These are phyloP conservation scores for Teinopalpus imperialis DNA, from an alignment of 2,888 invertebrate genomes.

Conservation along the genomic window DNA sequence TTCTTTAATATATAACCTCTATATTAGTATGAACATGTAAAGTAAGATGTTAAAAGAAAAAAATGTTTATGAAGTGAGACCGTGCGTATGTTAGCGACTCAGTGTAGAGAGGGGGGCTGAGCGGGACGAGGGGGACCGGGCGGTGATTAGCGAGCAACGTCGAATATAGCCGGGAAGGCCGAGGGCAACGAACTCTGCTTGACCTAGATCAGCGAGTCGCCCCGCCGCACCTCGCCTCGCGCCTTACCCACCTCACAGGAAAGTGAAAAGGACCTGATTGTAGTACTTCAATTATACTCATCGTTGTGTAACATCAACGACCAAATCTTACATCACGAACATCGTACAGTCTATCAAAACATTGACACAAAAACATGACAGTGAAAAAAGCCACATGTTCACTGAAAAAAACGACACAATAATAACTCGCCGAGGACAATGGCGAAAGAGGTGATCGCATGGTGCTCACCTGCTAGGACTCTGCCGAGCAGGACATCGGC, in stretches of 20 bases:
- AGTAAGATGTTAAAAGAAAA: slow-evolving; percentile 26
- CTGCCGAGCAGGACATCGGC: slow-evolving; percentile 71
- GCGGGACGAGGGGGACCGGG: slow-evolving; percentile 34
- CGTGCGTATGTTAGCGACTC: slow-evolving; percentile 44
- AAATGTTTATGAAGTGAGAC: slow-evolving; percentile 35
- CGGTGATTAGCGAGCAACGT: slow-evolving; percentile 70
- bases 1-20: neutral
- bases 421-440: slow-evolving; percentile 8
- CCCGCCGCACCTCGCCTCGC: slow-evolving; percentile 37
- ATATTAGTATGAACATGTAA: slow-evolving; percentile 13
- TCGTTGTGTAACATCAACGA: slow-evolving; percentile 11
- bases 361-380: slow-evolving; percentile 1
- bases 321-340: slow-evolving; percentile 9
- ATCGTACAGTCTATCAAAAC: neutral
- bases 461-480: slow-evolving; percentile 71
- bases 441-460: slow-evolving; percentile 49
- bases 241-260: slow-evolving; percentile 49
- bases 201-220: slow-evolving; percentile 68
- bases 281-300: slow-evolving; percentile 34
- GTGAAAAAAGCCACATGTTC: slow-evolving; percentile 2
- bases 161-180: slow-evolving; percentile 81
- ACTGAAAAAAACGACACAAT: slow-evolving; percentile 14
- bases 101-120: slow-evolving; percentile 40
- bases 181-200: slow-evolving; percentile 81
- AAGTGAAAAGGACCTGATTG: slow-evolving; percentile 71